Conservation (phyloP, 1,140 invertebrate genomes). For the Sogatella furcifera region DNA sequence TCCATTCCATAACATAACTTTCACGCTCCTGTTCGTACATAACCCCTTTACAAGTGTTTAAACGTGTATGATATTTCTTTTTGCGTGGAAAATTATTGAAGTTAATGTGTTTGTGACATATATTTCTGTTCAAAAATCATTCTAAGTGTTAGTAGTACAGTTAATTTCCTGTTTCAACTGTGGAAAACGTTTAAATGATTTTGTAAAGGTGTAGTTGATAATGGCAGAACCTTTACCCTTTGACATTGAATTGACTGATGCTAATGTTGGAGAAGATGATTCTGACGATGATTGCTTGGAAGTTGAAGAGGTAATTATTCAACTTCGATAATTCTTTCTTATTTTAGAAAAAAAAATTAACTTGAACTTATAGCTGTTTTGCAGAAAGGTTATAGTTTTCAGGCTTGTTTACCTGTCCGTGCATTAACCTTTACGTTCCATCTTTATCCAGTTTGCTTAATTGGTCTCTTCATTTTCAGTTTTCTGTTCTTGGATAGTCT, state of each 20-base stretch:
- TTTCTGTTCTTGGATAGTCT: background rate
- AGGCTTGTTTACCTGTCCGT: background rate
- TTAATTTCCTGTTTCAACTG: background rate
- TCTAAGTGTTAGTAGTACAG: background rate
- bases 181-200: constrained; percentile 33
- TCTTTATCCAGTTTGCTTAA: background rate
- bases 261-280: constrained; percentile 57
- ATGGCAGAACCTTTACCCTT: constrained; percentile 35
- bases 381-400: constrained; percentile 6
- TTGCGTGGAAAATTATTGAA: background rate
- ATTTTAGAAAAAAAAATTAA: too few relatives aligned
- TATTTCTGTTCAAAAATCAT: background rate
- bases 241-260: constrained; percentile 75
- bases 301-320: constrained; percentile 55
- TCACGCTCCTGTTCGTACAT: constrained; percentile 12
- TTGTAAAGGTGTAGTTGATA: too few relatives aligned
- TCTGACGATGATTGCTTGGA: constrained; percentile 73
- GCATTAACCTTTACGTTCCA: constrained; percentile 2
- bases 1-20: constrained; percentile 5
- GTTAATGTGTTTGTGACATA: background rate
- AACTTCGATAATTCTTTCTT: constrained; percentile 2
- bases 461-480: background rate
- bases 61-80: background rate
- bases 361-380: too few relatives aligned
- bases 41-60: constrained; percentile 4